These are phyloP conservation scores for Amblyornis subalaris DNA, from an alignment of 2,113 vertebrate genomes.

Conservation along the genomic window DNA sequence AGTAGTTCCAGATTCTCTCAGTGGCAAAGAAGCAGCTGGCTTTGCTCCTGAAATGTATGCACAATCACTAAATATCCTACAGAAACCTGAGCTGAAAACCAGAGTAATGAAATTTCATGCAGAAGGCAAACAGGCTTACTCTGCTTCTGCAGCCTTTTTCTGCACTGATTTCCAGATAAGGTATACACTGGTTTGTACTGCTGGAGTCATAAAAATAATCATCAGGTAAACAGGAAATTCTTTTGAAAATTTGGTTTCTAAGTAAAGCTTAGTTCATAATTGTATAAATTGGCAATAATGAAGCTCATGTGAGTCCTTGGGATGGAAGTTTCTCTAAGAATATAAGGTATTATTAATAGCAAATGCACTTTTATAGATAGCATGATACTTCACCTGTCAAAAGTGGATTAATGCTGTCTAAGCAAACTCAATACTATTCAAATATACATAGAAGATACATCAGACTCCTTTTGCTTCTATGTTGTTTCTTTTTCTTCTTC, in stretches of 20 bases:
- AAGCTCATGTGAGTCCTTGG: not conserved
- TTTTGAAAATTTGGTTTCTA: not conserved
- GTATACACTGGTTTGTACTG: not conserved
- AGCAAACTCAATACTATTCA: not conserved
- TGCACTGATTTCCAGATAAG: not conserved
- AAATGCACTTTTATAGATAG: not conserved
- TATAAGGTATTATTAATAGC: not conserved
- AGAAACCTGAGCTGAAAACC: not conserved
- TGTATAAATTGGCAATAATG: not conserved
- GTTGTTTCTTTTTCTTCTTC: not conserved
- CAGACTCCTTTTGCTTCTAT: not conserved
- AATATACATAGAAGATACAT: not conserved
- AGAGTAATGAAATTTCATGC: not conserved
- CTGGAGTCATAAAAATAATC: not conserved
- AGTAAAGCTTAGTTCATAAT: not conserved
- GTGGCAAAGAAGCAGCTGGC: not conserved
- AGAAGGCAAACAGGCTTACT: not conserved
- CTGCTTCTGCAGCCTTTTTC: not conserved
- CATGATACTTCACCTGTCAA: not conserved
- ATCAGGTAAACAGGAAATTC: not conserved
- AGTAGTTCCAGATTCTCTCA: not conserved
- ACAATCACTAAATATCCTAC: not conserved
- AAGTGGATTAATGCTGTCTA: not conserved
- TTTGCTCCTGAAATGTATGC: not conserved
- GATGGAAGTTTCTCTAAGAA: not conserved